These are phyloP conservation scores for Aphrocallistes beatrix DNA, from an alignment of 37 sponge, comb jelly and placozoan genomes.

Conservation along the genomic window DNA sequence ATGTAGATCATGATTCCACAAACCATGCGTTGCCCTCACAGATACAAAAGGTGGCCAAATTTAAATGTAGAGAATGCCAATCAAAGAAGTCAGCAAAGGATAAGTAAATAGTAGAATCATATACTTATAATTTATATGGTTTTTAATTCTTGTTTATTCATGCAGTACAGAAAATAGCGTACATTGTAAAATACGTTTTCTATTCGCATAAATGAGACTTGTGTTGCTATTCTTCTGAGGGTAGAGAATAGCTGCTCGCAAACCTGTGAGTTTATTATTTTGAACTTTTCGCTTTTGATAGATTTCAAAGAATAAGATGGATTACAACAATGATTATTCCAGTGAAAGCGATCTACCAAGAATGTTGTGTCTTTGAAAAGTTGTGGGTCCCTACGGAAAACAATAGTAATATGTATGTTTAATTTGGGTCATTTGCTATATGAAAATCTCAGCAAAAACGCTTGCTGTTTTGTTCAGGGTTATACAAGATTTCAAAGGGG, in stretches of 20 bases:
- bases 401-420: background rate
- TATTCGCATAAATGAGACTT: background rate
- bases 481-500: too few species aligned
- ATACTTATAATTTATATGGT: background rate
- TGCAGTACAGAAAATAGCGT: background rate
- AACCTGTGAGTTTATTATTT: background rate
- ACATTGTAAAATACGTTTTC: background rate
- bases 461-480: background rate
- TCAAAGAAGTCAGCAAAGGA: background rate
- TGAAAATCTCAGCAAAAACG: too few species aligned
- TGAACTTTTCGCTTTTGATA: background rate
- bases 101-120: background rate
- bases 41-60: background rate
- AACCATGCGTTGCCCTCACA: background rate
- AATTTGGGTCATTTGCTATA: background rate
- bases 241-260: background rate
- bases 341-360: background rate
- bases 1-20: background rate
- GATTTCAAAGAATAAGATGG: background rate
- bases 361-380: background rate
- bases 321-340: background rate
- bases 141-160: background rate
- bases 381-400: background rate
- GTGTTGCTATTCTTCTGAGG: background rate
- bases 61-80: background rate